Evolutionary conservation across 2,113 vertebrate genomes (phyloP).

Genomic region (Equus quagga): DNA sequence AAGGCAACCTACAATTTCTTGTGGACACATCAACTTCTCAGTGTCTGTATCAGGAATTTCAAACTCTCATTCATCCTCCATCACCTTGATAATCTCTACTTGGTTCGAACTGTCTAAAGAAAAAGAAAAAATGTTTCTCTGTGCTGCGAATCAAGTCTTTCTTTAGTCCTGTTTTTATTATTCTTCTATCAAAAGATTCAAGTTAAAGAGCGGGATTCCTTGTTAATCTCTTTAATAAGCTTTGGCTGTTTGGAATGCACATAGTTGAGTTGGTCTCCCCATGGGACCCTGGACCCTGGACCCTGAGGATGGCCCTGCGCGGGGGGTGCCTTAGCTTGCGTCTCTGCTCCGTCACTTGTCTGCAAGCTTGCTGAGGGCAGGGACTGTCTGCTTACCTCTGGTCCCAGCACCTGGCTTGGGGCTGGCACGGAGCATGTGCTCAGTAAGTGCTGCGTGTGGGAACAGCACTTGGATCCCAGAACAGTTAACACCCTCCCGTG

Average conservation of each 20-base stretch:
- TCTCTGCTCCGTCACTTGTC: not conserved
- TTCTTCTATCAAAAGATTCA: not conserved
- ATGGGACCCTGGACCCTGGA: not conserved
- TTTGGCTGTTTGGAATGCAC: not conserved
- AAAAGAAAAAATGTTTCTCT: slow-evolving; percentile 80
- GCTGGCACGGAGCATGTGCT: not conserved
- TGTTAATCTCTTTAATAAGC: not conserved
- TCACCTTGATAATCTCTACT: slow-evolving; percentile 96
- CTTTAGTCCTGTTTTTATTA: not conserved
- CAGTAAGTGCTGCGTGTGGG: fast-evolving
- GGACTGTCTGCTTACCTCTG: not conserved
- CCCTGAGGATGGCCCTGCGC: not conserved
- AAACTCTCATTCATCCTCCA: slow-evolving; percentile 94
- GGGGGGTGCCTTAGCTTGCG: not conserved
- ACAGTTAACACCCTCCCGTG: fast-evolving
- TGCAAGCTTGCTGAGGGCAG: not conserved
- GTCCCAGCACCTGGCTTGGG: not conserved
- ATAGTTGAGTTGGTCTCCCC: not conserved
- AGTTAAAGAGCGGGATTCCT: not conserved
- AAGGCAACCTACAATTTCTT: slow-evolving; percentile 93
- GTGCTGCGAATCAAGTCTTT: not conserved
- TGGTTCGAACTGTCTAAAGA: slow-evolving; percentile 91
- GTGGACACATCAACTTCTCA: slow-evolving; percentile 92
- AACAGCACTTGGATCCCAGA: fast-evolving
- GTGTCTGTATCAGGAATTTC: slow-evolving; percentile 94